Conservation (phyloP, 2,888 invertebrate genomes). For the Lomographa bimaculata region DNA sequence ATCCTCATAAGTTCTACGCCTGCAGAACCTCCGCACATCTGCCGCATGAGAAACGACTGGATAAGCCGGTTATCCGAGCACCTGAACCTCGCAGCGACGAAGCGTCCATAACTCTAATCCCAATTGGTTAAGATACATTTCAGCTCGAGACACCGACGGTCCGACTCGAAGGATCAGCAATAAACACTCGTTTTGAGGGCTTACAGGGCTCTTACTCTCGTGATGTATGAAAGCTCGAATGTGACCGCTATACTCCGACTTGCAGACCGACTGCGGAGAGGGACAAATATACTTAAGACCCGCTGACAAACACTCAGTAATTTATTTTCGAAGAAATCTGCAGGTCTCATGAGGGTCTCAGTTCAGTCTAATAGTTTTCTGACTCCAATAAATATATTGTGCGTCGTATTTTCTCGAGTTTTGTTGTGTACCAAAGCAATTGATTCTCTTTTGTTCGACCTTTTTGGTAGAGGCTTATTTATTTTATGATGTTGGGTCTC, state of each 20-base stretch:
- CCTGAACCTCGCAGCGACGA: constrained; percentile 52
- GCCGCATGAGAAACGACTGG: constrained; percentile 62
- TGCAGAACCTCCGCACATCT: constrained; percentile 52
- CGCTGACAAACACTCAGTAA: constrained; percentile 42
- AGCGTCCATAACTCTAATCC: constrained; percentile 42
- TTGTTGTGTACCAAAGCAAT: constrained; percentile 25
- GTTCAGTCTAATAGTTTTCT: constrained; percentile 50
- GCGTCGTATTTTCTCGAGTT: constrained; percentile 29
- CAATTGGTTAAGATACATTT: constrained; percentile 51
- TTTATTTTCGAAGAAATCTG: constrained; percentile 44
- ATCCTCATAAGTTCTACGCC: constrained; percentile 52
- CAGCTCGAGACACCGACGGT: constrained; percentile 45
- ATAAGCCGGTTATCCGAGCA: constrained; percentile 60
- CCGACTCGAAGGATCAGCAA: constrained; percentile 66
- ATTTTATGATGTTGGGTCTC: no score
- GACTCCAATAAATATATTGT: constrained; percentile 43
- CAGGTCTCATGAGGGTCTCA: constrained; percentile 40
- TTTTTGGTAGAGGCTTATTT: constrained; percentile 4
- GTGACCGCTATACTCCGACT: constrained; percentile 53
- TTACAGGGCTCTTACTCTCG: constrained; percentile 62
- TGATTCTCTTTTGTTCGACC: constrained; percentile 16
- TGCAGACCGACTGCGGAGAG: constrained; percentile 38
- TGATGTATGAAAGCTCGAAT: constrained; percentile 67
- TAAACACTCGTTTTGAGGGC: constrained; percentile 78
- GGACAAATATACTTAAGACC: constrained; percentile 40